phyloP scores from a whole-genome alignment of 2,113 vertebrate species.

The Lethenteron reissneri region DNA sequence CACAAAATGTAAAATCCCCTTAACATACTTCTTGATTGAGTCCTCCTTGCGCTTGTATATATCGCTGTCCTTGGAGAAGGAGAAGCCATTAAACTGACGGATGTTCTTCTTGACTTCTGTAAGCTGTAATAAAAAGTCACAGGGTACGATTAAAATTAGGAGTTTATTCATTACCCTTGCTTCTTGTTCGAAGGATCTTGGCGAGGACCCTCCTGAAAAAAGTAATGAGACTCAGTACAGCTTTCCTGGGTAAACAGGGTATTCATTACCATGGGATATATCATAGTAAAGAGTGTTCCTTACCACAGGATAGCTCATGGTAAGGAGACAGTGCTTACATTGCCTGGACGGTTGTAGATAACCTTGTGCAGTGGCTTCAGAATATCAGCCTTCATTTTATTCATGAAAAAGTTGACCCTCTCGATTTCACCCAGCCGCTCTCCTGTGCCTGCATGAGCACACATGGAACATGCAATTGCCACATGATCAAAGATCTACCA shows the following conservation, averaged over 20 bases:
- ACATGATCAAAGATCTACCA: no score
- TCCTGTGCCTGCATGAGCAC: constrained; percentile 35
- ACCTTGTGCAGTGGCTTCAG: constrained; percentile 72
- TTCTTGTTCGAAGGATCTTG: no score
- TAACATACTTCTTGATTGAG: constrained; percentile 48
- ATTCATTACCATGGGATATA: neutral
- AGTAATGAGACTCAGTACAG: neutral
- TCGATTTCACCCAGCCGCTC: constrained; percentile 80
- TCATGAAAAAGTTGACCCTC: constrained; percentile 53
- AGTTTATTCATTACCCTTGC: no score
- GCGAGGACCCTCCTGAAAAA: no score
- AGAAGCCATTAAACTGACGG: constrained; percentile 71
- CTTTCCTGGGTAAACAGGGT: neutral
- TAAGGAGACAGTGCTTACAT: constrained; percentile 33
- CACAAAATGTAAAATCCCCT: no score
- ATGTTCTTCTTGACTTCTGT: constrained; percentile 66
- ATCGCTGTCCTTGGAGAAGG: constrained; percentile 53
- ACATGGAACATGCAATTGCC: neutral
- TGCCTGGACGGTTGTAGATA: constrained; percentile 71
- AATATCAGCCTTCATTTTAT: constrained; percentile 64
- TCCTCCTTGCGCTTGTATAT: constrained; percentile 61
- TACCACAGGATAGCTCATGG: neutral
- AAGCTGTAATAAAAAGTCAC: neutral
- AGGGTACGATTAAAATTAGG: no score
- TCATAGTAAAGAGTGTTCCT: neutral